phyloP scores from a whole-genome alignment of 2,888 invertebrate genomes.

The Polydesmus complanatus region DNA sequence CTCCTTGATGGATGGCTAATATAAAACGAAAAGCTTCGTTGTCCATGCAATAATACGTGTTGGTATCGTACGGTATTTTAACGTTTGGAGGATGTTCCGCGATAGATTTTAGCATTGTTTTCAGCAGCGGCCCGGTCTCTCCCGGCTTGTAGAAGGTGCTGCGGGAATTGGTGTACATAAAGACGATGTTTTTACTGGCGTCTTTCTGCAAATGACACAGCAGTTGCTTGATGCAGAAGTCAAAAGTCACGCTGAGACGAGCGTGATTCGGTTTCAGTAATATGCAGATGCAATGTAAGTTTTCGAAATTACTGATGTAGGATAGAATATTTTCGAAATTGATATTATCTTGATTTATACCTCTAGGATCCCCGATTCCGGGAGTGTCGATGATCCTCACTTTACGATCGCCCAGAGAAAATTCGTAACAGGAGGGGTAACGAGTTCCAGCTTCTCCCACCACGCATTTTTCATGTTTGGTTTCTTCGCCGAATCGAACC shows the following conservation, averaged over 20 bases:
- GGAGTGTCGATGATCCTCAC: constrained; percentile 23
- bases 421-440: neutral
- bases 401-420: neutral
- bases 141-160: constrained; percentile 17
- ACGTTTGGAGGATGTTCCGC: neutral
- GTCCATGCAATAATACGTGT: constrained; percentile 19
- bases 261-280: constrained; percentile 21
- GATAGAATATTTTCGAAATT: constrained; percentile 20
- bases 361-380: constrained; percentile 23
- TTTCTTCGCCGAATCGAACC: neutral
- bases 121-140: constrained; percentile 6
- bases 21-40: constrained; percentile 21
- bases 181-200: constrained; percentile 23
- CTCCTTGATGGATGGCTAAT: constrained; percentile 16
- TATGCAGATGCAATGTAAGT: constrained; percentile 17
- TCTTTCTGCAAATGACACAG: constrained; percentile 21
- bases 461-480: neutral
- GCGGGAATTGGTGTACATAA: constrained; percentile 23
- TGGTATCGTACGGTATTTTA: neutral
- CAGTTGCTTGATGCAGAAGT: constrained; percentile 23
- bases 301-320: constrained; percentile 3
- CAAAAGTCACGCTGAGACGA: constrained; percentile 19
- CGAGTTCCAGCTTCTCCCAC: neutral
- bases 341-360: constrained; percentile 21
- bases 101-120: neutral